A percentile compares a stretch with the other conserved stretches of the same genome.
phyloP scores from a whole-genome alignment of 1,140 invertebrate species.

The Formica exsecta region DNA sequence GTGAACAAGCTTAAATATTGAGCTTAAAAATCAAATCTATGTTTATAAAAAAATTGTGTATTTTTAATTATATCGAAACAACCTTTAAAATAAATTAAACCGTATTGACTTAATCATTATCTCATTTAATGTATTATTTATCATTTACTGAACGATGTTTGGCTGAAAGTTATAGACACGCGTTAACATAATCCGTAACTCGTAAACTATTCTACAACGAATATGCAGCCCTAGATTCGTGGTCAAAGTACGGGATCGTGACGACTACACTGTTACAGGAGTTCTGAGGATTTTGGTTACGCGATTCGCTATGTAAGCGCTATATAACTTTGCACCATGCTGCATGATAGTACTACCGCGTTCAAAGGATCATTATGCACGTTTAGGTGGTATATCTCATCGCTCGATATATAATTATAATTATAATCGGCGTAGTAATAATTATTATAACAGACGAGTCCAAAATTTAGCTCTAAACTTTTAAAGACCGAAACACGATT shows the following conservation, averaged over 20 bases:
- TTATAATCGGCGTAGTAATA: constrained; percentile 16
- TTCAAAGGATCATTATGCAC: constrained; percentile 26
- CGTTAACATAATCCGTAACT: constrained; percentile 44
- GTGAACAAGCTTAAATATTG: background rate
- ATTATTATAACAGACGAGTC: background rate
- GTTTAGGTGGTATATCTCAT: background rate
- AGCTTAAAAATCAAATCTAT: background rate
- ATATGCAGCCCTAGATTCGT: constrained; percentile 17
- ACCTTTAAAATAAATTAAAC: background rate
- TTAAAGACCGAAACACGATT: background rate
- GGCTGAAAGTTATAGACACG: background rate
- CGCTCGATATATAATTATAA: background rate
- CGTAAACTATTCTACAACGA: constrained; percentile 28
- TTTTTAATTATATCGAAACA: constrained; percentile 1
- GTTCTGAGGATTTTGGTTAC: constrained; percentile 54
- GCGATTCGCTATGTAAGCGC: constrained; percentile 37
- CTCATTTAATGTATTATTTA: constrained; percentile 11
- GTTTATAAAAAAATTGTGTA: background rate
- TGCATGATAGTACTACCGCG: constrained; percentile 8
- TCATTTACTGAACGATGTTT: background rate
- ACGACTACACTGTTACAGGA: constrained; percentile 30
- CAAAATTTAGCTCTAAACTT: background rate
- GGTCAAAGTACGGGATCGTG: constrained; percentile 46
- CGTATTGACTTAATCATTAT: background rate
- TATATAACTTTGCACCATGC: constrained; percentile 31